Percentiles rank a stretch among this genome's conserved stretches.
These are phyloP conservation scores for Tapirus indicus DNA, from an alignment of 2,797 vertebrate species.

Conservation along the genomic window DNA sequence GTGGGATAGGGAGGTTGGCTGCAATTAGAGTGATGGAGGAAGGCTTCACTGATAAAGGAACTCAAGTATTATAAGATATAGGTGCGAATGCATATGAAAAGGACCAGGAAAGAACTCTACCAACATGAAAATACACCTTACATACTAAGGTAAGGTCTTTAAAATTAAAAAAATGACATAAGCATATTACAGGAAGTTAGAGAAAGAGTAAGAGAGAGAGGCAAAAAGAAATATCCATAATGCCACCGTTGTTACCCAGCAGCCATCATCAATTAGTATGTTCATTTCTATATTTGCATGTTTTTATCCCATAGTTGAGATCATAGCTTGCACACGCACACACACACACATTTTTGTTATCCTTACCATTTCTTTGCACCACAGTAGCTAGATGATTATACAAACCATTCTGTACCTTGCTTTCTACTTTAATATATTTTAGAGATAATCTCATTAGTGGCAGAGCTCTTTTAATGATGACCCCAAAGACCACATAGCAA, in stretches of 20 bases:
- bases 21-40: not conserved
- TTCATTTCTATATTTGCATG: not conserved
- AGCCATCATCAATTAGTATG: not conserved
- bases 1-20: fast-evolving
- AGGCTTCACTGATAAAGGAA: not conserved
- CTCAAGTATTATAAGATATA: not conserved
- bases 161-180: not conserved
- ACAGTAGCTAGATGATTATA: not conserved
- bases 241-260: not conserved
- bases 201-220: not conserved
- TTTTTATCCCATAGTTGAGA: not conserved
- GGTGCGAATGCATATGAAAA: not conserved
- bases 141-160: not conserved
- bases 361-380: not conserved
- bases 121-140: not conserved
- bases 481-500: not conserved
- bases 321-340: no score
- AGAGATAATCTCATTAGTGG: not conserved
- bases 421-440: conserved; percentile 17
- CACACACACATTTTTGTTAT: not conserved
- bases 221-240: not conserved
- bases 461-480: not conserved
- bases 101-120: not conserved
- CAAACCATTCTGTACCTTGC: not conserved
- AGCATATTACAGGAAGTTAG: not conserved